These are phyloP conservation scores for Proisotoma minuta DNA, from an alignment of 2,888 invertebrate genomes.

Conservation along the genomic window DNA sequence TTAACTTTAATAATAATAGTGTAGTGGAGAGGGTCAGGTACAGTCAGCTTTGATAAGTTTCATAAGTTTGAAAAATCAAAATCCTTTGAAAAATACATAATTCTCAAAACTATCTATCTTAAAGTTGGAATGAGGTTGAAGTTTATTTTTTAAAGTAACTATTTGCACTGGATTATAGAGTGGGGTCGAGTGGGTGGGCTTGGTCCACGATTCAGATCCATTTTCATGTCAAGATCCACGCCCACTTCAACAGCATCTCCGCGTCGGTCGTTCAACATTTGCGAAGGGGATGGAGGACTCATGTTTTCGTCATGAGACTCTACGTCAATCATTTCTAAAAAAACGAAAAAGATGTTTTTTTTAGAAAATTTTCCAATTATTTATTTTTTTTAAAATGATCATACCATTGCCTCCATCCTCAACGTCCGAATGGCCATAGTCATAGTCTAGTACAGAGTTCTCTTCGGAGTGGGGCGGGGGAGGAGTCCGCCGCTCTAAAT, in stretches of 20 bases:
- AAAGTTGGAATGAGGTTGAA: no score
- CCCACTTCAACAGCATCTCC: slow-evolving; percentile 34
- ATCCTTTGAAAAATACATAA: no score
- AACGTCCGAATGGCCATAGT: not conserved
- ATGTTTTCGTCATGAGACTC: slow-evolving; percentile 42
- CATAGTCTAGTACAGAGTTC: not conserved
- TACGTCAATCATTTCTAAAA: slow-evolving; percentile 43
- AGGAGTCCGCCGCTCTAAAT: slow-evolving; percentile 56
- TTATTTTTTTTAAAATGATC: no score
- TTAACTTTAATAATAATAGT: no score
- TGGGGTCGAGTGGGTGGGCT: slow-evolving; percentile 1
- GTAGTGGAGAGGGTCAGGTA: no score
- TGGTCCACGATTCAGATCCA: not conserved
- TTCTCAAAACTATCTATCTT: no score
- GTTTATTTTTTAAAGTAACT: not conserved
- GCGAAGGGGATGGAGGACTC: slow-evolving; percentile 16
- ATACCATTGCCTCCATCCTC: not conserved
- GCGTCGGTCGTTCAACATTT: slow-evolving; percentile 15
- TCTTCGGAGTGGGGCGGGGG: slow-evolving; percentile 50
- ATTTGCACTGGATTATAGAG: slow-evolving; percentile 22
- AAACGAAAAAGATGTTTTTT: no score
- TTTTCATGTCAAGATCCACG: slow-evolving; percentile 39
- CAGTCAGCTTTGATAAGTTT: no score
- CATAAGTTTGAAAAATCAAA: no score
- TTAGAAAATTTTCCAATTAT: no score